phyloP scores from a whole-genome alignment of 2,888 invertebrate species.

The Brassicogethes aeneus region DNA sequence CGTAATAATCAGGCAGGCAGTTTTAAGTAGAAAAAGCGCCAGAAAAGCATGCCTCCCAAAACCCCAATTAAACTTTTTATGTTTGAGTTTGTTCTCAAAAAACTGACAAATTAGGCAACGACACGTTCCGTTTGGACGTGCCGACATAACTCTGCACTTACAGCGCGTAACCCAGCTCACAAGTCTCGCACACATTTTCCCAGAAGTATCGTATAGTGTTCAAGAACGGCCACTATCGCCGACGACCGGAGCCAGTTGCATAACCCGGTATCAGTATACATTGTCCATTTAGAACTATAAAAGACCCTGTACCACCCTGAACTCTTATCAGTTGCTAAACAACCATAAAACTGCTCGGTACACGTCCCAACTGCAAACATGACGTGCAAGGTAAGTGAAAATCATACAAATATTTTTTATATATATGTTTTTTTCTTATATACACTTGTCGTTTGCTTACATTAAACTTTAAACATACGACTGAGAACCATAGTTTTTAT shows the following conservation, averaged over 20 bases:
- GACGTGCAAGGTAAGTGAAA: constrained; percentile 25
- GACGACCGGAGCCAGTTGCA: constrained; percentile 19
- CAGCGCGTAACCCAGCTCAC: constrained; percentile 13
- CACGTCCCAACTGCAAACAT: constrained; percentile 16
- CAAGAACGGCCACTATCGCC: constrained; percentile 21
- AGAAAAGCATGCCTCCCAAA: no score
- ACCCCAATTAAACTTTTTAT: no score
- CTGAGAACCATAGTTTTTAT: no score
- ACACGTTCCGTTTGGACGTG: constrained; percentile 1
- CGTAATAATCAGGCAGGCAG: no score
- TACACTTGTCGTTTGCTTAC: no score
- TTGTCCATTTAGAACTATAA: constrained; percentile 20
- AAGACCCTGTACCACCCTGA: constrained; percentile 19
- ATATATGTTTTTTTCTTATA: no score
- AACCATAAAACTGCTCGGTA: constrained; percentile 15
- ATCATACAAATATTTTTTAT: background rate
- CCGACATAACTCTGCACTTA: constrained; percentile 1
- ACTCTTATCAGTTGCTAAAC: constrained; percentile 25
- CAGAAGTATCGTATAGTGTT: constrained; percentile 23
- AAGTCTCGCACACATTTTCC: constrained; percentile 19
- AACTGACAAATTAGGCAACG: background rate
- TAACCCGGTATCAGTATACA: constrained; percentile 25
- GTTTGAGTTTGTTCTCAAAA: no score
- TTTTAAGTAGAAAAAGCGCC: no score
- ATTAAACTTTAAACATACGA: no score